Evolutionary conservation across 2,113 vertebrate species (phyloP).

Genomic region (Aramus guarauna): DNA sequence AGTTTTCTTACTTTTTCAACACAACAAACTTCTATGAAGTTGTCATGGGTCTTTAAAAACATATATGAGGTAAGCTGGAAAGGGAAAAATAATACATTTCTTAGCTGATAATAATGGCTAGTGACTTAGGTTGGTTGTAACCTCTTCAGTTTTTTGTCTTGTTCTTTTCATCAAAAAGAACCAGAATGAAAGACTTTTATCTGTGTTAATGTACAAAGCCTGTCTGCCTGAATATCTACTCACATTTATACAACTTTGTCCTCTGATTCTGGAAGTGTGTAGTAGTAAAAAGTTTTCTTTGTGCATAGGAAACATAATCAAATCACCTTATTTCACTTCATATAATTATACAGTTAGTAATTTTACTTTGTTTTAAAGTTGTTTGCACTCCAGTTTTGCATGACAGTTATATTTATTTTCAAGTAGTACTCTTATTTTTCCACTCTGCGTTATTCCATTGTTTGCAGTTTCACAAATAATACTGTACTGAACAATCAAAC

Average conservation of each 20-base stretch:
- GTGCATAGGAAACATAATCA: neutral
- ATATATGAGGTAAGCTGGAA: conserved; percentile 77
- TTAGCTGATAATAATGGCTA: neutral
- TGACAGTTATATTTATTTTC: neutral
- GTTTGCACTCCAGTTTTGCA: neutral
- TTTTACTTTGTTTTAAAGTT: neutral
- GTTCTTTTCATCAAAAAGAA: neutral
- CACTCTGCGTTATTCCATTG: neutral
- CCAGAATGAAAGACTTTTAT: neutral
- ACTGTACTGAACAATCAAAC: neutral
- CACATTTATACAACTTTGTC: neutral
- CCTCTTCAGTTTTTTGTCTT: neutral
- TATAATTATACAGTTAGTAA: neutral
- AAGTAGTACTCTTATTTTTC: neutral
- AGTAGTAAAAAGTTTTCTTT: neutral
- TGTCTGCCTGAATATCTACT: neutral
- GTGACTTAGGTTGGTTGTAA: neutral
- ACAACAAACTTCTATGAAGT: conserved; percentile 86
- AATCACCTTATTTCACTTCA: neutral
- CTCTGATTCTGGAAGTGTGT: neutral
- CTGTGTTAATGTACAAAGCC: neutral
- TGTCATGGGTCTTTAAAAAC: conserved; percentile 86
- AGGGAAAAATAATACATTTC: neutral
- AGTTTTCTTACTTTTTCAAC: conserved; percentile 86
- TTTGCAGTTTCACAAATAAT: neutral